Conservation (phyloP, 2,888 invertebrate species). For the Sipha maydis region DNA sequence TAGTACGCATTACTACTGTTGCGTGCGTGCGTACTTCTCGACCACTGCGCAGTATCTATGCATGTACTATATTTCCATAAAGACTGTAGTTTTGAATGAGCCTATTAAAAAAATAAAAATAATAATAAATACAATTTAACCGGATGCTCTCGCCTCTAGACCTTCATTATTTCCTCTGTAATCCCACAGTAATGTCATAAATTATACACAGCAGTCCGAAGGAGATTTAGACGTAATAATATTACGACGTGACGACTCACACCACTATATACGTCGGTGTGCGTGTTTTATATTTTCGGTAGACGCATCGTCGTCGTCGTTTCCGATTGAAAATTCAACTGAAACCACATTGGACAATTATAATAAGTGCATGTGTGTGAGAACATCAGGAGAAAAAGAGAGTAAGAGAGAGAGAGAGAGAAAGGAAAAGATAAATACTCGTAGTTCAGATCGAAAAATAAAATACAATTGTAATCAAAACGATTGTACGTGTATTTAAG, state of each 20-base stretch:
- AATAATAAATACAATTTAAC: conserved; percentile 39
- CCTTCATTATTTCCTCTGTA: conserved; percentile 14
- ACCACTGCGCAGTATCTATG: not conserved
- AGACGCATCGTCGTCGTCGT: not conserved
- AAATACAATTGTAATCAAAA: conserved; percentile 37
- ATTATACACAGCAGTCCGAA: not conserved
- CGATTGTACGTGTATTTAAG: conserved; percentile 24
- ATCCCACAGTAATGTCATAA: conserved; percentile 5
- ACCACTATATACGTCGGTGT: not conserved
- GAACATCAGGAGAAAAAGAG: no score
- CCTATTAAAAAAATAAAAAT: conserved; percentile 18
- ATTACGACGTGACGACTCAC: not conserved
- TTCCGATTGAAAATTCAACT: conserved; percentile 40
- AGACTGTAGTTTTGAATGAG: conserved; percentile 24
- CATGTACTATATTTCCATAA: not conserved
- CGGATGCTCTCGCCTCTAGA: conserved; percentile 24
- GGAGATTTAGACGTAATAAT: not conserved
- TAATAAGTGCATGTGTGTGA: no score
- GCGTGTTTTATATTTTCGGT: no score
- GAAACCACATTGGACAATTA: not conserved
- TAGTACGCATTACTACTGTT: no score
- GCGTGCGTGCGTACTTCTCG: not conserved
- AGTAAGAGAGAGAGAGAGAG: no score
- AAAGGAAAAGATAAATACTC: not conserved
- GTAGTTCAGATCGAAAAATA: conserved; percentile 23